A percentile compares a stretch with the other conserved stretches of the same genome.
These are phyloP conservation scores for Dryobates pubescens DNA, from an alignment of 2,797 vertebrate species.

Conservation along the genomic window DNA sequence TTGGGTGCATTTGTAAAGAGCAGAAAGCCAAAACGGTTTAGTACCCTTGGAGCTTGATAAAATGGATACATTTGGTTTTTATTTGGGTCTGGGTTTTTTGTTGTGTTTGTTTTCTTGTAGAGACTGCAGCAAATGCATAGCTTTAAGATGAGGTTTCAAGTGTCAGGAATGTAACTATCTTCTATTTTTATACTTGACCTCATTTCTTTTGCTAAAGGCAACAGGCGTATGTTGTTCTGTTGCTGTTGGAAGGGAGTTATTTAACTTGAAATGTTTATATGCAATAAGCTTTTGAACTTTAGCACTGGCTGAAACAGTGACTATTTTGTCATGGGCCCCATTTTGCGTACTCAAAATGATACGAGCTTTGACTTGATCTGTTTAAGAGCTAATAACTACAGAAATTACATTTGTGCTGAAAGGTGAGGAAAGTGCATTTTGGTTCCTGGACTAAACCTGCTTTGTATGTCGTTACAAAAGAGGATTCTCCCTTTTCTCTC, in stretches of 20 bases:
- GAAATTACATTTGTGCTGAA: not conserved
- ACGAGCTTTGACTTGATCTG: not conserved
- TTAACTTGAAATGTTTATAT: constrained; percentile 27
- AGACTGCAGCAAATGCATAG: constrained; percentile 44
- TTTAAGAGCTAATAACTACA: not conserved
- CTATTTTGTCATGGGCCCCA: not conserved
- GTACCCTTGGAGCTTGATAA: not conserved
- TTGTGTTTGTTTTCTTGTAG: not conserved
- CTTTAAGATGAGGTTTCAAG: constrained; percentile 62
- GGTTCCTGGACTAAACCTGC: not conserved
- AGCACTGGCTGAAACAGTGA: not conserved
- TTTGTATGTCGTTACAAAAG: not conserved
- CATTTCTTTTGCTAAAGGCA: constrained; percentile 66
- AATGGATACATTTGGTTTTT: not conserved
- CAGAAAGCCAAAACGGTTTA: not conserved
- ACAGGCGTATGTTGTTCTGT: constrained; percentile 40
- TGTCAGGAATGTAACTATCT: constrained; percentile 61
- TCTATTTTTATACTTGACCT: constrained; percentile 72
- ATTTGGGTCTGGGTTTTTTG: not conserved
- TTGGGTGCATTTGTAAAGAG: not conserved
- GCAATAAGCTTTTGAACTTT: constrained; percentile 22
- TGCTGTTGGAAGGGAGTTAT: constrained; percentile 40
- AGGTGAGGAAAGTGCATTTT: not conserved
- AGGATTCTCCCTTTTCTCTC: rapidly evolving
- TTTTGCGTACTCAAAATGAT: not conserved